Percentiles rank a stretch among this genome's conserved stretches.
Conservation (phyloP, 2,797 vertebrate genomes). For the Epinephelus awoara region DNA sequence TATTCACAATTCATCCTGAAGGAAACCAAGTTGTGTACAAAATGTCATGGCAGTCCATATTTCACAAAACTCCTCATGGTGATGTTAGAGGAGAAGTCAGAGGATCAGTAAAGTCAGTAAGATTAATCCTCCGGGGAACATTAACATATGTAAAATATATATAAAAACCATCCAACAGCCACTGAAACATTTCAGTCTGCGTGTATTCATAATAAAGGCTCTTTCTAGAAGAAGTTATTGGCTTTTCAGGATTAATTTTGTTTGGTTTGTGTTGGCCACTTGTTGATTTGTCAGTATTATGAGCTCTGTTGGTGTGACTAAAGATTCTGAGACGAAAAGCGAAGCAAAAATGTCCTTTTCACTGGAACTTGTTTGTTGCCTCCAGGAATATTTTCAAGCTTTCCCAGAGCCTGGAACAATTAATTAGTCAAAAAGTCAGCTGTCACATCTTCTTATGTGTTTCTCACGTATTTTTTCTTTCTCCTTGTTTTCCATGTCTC, state of each 20-base stretch:
- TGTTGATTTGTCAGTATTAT: conserved; percentile 10
- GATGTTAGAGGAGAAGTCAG: background rate
- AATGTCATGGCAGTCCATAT: background rate
- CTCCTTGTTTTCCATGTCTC: background rate
- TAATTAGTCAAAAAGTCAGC: conserved; percentile 42
- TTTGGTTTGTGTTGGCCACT: conserved; percentile 4
- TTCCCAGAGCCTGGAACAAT: conserved; percentile 38
- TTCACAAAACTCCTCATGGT: background rate
- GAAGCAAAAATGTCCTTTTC: conserved; percentile 29
- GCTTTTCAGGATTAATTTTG: background rate
- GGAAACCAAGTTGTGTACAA: too few species aligned
- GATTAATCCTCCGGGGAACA: background rate
- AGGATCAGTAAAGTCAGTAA: too few species aligned
- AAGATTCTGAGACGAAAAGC: background rate
- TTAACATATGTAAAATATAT: too few species aligned
- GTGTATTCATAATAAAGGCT: background rate
- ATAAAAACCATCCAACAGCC: background rate
- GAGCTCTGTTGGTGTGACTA: background rate
- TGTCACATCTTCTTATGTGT: conserved; percentile 44
- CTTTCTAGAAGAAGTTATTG: background rate
- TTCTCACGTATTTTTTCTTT: background rate
- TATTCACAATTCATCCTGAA: background rate
- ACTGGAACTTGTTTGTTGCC: conserved; percentile 13
- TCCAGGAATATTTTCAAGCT: conserved; percentile 40
- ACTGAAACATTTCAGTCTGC: background rate